Evolutionary conservation across 1,140 invertebrate species (phyloP).

Genomic region (Cydia splendana): DNA sequence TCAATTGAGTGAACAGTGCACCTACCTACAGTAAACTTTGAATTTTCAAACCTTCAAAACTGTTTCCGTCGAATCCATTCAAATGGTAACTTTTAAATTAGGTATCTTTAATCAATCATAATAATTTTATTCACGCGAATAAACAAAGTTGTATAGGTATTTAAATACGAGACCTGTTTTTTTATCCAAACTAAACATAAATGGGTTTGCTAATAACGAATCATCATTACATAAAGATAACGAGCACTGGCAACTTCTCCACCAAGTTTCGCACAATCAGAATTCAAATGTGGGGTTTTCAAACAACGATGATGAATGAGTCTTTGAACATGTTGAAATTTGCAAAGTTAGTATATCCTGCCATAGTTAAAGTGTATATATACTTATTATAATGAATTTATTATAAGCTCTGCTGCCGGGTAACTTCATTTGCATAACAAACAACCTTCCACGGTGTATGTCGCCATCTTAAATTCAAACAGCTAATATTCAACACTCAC

Average conservation of each 20-base stretch:
- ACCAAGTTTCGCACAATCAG: slow-evolving; percentile 2
- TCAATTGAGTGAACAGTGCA: too few relatives aligned
- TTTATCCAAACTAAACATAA: neutral
- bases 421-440: slow-evolving; percentile 32
- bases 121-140: too few relatives aligned
- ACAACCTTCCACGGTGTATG: slow-evolving; percentile 27
- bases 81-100: too few relatives aligned
- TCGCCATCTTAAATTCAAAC: slow-evolving; percentile 32
- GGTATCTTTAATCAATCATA: too few relatives aligned
- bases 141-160: too few relatives aligned
- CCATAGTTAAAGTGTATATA: slow-evolving; percentile 25
- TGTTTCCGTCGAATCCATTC: too few relatives aligned
- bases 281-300: slow-evolving; percentile 19
- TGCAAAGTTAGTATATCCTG: slow-evolving; percentile 19
- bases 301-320: slow-evolving; percentile 19
- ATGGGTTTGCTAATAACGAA: neutral
- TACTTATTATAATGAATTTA: slow-evolving; percentile 33
- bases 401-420: slow-evolving; percentile 25
- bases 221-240: neutral
- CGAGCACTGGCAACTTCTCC: neutral
- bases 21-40: too few relatives aligned
- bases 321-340: slow-evolving; percentile 28
- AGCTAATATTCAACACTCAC: slow-evolving; percentile 3
- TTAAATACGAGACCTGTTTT: too few relatives aligned
- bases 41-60: too few relatives aligned